Base-by-base conservation (phyloP, 2,113 vertebrate genomes). In the Isurus oxyrinchus region DNA sequence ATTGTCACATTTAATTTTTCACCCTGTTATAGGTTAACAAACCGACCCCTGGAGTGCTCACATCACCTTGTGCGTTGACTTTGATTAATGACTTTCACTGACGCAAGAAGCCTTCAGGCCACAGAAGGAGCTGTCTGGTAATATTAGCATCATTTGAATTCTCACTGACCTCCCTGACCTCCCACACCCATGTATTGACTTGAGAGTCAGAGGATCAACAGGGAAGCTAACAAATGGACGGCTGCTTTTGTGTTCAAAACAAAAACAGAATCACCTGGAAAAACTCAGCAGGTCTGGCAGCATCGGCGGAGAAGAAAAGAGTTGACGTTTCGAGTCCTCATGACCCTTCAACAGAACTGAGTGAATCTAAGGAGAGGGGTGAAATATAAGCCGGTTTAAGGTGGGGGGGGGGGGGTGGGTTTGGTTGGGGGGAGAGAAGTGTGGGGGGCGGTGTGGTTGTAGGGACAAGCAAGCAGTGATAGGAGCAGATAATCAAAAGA, bases 71-170 rank as follows among this genome's bases (percentile, higher is more conserved):
- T 61, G 88, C 21, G 57, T 93, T 61, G 88, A 57, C 88, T 66
- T 94, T 44, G 90, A 94, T 94, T 94, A 94, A 94, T 94, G 59
- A 63, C n/a, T 40, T 94, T 40, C n/a, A 49, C 59, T 94, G 59
- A 94, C 19, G 59, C n/a, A 94, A 94, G n/a, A 63, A 94, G 59
- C 35, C 59, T 49, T 94, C 90, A 94, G 90, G 90, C 59, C 59
- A 94, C 90, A 94, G 59, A 94, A 94, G 90, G 90, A 94, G 21
- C 90, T 94, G 90, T 94, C 90, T 63, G 59, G 59, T 63, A 66
- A 40, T 23, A 94, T 94, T 94, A 94, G 90, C n/a, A 40, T 66
- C 90, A 94, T 94, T 63, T 94, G 35, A 94, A 94, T 94, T 63
- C 59, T 94, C 59, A 44, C 59, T 94, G 59, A 94, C 90, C 90